Evolutionary conservation across 2,888 invertebrate genomes (phyloP), one percentile per base, ranked within the genome.

Genomic region (Acanthosepion lycidas): DNA sequence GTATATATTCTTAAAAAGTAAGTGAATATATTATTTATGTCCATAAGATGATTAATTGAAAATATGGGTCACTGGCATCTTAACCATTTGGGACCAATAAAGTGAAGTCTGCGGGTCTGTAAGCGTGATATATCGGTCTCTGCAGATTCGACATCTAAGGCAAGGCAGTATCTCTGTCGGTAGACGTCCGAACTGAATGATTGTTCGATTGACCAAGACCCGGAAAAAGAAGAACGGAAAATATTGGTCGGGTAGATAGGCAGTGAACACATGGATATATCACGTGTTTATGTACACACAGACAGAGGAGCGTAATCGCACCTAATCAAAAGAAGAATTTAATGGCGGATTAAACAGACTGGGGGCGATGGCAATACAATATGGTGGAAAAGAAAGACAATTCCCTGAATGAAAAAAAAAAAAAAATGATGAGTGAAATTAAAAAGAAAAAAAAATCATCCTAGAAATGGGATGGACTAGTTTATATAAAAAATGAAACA

Each of bases 1-100:
- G n/a, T 78, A 78, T 78, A 15, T 8, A 4, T 78, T 78, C n/a
- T 78, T n/a, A n/a, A 78, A 78, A 78, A 78, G 78, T 78, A 78
- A 78, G 78, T 78, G 78, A 33, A 5, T 78, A n/a, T 78, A 78
- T 78, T 78, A 78, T 33, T 78, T 78, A 78, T 78, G 78, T 78
- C 33, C 33, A 78, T 78, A 33, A 78, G n/a, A 78, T 78, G 78
- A 78, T 78, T 78, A 78, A 78, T 78, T 78, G 78, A 12, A 33
- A 78, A 78, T 78, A 78, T 78, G 78, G 78, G 78, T 78, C 78
- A 78, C 78, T 78, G 78, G n/a, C 78, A n/a, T 78, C n/a, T 12
- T 15, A 5, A 78, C 78, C 78, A 78, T 78, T n/a, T n/a, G 78
- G 78, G 78, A 78, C 78, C n/a, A 78, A 78, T 78, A 78, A 78